Conservation (phyloP, 2,888 invertebrate genomes). For the Laspeyria flexula region DNA sequence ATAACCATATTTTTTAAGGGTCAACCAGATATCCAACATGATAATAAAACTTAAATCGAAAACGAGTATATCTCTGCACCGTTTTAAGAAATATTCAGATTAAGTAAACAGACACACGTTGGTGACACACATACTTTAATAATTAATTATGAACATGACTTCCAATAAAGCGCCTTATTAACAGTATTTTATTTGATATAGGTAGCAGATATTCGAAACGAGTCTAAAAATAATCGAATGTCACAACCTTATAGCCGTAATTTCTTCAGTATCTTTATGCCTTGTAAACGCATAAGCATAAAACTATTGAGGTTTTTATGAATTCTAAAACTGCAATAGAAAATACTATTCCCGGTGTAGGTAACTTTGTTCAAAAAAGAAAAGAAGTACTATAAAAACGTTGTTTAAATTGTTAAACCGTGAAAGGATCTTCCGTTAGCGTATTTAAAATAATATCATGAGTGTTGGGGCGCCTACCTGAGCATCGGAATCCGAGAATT, state of each 20-base stretch:
- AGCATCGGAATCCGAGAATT: constrained; percentile 52
- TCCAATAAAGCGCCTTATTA: constrained; percentile 13
- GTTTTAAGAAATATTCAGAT: constrained; percentile 19
- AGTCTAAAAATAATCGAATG: background rate
- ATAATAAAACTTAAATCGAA: constrained; percentile 20
- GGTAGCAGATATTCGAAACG: background rate
- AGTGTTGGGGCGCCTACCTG: constrained; percentile 52
- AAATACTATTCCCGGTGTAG: background rate
- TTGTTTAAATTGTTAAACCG: constrained; percentile 28
- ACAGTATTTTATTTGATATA: constrained; percentile 3
- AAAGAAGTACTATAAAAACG: constrained; percentile 24
- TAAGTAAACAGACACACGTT: constrained; percentile 15
- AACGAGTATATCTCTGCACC: constrained; percentile 7
- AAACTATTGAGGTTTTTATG: background rate
- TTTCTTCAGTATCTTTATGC: background rate
- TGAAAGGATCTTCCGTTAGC: constrained; percentile 38
- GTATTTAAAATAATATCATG: constrained; percentile 39
- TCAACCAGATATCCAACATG: constrained; percentile 11
- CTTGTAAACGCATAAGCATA: background rate
- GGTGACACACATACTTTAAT: constrained; percentile 26
- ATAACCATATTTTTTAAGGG: background rate
- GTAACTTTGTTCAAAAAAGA: background rate
- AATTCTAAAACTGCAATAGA: background rate
- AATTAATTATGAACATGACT: constrained; percentile 3
- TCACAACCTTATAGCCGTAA: background rate